Evolutionary conservation across 2,888 invertebrate genomes (phyloP).

Genomic region (Eupithecia subumbrata): DNA sequence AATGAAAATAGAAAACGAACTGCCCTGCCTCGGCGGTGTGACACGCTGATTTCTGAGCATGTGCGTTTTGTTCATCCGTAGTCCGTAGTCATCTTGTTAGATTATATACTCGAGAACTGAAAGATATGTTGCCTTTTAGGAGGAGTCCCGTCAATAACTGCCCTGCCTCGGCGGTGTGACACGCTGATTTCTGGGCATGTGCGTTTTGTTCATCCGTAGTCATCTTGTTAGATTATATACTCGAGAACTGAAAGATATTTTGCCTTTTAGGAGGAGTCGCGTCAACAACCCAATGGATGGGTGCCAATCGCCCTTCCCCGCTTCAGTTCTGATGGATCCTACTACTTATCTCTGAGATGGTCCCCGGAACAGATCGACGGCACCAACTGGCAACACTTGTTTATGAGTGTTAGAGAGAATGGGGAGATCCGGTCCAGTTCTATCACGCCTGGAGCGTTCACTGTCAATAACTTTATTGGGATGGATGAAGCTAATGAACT

Average conservation of each 20-base stretch:
- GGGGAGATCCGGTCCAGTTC: constrained; percentile 64
- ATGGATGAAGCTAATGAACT: constrained; percentile 69
- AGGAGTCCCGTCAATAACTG: no score
- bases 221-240: no score
- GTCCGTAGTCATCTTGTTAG: no score
- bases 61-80: no score
- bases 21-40: no score
- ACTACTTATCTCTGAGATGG: constrained; percentile 75
- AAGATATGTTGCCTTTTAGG: not conserved
- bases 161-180: no score
- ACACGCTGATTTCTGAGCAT: no score
- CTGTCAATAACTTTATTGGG: constrained; percentile 85
- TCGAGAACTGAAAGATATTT: not conserved
- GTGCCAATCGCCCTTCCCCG: constrained; percentile 85
- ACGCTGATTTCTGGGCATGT: no score
- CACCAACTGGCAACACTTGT: constrained; percentile 80
- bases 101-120: not conserved
- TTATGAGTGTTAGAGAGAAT: constrained; percentile 63
- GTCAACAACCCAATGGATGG: constrained; percentile 88
- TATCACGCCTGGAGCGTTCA: constrained; percentile 84
- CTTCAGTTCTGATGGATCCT: constrained; percentile 75
- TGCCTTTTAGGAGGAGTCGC: constrained; percentile 58
- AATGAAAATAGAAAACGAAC: no score
- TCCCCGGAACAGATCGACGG: constrained; percentile 69
- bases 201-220: no score